These are phyloP conservation scores for Cepaea hortensis DNA, from an alignment of 2,888 invertebrate genomes.

Conservation along the genomic window DNA sequence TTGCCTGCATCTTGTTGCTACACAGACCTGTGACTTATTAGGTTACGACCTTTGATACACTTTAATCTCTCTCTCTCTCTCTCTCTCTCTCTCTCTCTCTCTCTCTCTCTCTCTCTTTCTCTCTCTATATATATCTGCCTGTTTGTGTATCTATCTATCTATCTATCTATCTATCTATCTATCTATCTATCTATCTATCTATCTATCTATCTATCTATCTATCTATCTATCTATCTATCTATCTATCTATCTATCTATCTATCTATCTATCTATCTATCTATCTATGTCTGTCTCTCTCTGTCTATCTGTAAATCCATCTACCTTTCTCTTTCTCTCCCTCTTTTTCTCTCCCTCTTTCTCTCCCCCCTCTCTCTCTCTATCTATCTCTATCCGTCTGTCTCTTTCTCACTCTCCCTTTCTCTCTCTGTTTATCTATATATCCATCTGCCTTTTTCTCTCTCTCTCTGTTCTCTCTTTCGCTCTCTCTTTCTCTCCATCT, in stretches of 20 bases:
- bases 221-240: not conserved
- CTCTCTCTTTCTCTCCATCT: no score
- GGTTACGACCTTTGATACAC: not conserved
- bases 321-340: not conserved
- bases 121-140: not conserved
- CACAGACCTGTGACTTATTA: not conserved
- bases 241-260: slow-evolving; percentile 7
- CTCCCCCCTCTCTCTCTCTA: no score
- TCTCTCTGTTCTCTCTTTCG: no score
- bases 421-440: no score
- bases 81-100: not conserved
- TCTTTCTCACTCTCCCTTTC: no score
- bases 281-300: not conserved
- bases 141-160: not conserved
- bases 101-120: not conserved
- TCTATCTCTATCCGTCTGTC: no score
- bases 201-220: not conserved
- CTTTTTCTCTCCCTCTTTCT: no score
- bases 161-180: slow-evolving; percentile 7
- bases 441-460: no score
- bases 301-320: not conserved
- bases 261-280: slow-evolving; percentile 7
- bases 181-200: not conserved
- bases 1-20: slow-evolving; percentile 20
- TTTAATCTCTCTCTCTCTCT: not conserved